Evolutionary conservation across 2,113 vertebrate species (phyloP).

Genomic region (Falco punctatus): DNA sequence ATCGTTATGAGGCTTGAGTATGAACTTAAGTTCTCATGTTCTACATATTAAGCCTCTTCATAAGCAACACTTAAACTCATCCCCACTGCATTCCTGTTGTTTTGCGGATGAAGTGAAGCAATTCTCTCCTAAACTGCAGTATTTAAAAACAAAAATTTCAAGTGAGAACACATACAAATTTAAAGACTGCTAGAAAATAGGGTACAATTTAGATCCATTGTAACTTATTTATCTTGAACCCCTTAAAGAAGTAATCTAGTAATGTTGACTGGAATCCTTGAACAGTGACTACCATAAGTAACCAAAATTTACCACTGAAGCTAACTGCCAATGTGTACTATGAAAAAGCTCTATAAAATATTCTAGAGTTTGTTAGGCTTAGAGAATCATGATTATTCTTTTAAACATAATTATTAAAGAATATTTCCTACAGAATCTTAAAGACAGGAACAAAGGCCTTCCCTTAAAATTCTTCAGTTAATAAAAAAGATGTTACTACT

Average conservation of each 20-base stretch:
- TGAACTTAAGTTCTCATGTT: background rate
- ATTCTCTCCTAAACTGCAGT: background rate
- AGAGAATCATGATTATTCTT: background rate
- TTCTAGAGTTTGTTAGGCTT: background rate
- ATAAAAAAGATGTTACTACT: background rate
- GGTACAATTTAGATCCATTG: background rate
- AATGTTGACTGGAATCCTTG: background rate
- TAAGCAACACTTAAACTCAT: background rate
- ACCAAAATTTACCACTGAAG: background rate
- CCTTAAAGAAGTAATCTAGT: background rate
- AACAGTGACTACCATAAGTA: background rate
- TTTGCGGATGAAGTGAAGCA: background rate
- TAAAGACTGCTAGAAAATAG: background rate
- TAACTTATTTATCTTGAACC: background rate
- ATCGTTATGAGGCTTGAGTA: background rate
- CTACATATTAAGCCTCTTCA: background rate
- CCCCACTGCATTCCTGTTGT: background rate
- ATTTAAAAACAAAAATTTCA: background rate
- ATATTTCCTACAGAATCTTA: background rate
- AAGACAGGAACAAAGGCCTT: background rate
- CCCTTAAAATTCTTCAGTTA: background rate
- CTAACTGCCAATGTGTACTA: background rate
- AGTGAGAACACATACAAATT: background rate
- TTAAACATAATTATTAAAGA: background rate
- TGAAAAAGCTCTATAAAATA: background rate